Conservation (phyloP, 2,113 vertebrate species). For the Platanista minor region DNA sequence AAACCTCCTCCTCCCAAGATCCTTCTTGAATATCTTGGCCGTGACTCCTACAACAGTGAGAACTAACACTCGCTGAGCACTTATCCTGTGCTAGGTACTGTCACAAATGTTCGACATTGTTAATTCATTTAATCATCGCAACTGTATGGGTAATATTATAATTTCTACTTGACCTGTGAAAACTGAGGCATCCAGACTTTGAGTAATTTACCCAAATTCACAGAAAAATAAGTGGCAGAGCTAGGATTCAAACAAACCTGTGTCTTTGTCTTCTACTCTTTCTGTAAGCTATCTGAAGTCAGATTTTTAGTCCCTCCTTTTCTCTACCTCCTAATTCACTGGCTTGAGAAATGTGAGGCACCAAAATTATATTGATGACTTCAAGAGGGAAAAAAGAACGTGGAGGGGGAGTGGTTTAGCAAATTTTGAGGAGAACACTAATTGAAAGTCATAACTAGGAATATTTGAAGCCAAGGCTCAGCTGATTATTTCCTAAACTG, state of each 20-base stretch:
- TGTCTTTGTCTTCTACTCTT: neutral
- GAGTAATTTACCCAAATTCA: neutral
- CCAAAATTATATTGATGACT: neutral
- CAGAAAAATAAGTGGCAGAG: neutral
- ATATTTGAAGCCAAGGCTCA: neutral
- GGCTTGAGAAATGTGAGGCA: neutral
- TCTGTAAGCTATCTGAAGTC: neutral
- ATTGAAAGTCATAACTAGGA: neutral
- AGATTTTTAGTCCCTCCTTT: neutral
- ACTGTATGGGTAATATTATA: neutral
- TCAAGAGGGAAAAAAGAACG: neutral
- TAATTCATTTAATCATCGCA: neutral
- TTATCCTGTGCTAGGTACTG: too few species aligned
- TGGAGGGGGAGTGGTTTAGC: neutral
- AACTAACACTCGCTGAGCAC: neutral
- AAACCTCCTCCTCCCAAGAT: neutral
- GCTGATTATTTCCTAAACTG: neutral
- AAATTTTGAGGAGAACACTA: neutral
- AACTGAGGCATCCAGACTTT: neutral
- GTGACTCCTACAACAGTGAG: too few species aligned
- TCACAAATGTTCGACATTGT: neutral
- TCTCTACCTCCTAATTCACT: neutral
- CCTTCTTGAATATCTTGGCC: neutral
- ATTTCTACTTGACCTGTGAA: neutral
- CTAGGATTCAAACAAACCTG: neutral